Evolutionary conservation across 2,113 vertebrate genomes (phyloP).

Genomic region (Perca flavescens): DNA sequence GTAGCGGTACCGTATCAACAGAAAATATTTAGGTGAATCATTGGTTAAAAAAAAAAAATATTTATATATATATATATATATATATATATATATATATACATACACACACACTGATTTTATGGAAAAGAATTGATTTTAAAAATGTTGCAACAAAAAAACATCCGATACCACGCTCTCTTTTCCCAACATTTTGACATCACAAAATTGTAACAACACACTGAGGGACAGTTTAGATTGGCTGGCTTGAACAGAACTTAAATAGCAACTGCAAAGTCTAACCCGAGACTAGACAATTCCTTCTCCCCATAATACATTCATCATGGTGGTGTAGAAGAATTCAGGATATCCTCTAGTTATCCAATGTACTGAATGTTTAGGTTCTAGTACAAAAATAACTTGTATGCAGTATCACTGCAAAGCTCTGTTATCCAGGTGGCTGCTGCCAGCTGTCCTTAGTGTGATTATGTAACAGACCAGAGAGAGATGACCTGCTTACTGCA

Average conservation of each 20-base stretch:
- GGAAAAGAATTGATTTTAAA: too few species aligned
- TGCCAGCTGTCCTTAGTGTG: slow-evolving; percentile 38
- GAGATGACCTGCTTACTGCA: slow-evolving; percentile 54
- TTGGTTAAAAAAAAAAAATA: too few species aligned
- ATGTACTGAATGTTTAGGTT: not conserved
- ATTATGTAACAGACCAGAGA: slow-evolving; percentile 66
- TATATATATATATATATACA: too few species aligned
- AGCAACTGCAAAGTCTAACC: not conserved
- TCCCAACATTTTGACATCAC: not conserved
- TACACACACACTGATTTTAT: too few species aligned
- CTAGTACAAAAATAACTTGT: not conserved
- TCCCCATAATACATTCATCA: not conserved
- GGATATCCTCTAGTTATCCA: not conserved
- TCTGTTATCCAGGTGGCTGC: slow-evolving; percentile 37
- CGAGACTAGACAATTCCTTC: not conserved
- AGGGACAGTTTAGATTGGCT: not conserved
- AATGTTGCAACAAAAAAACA: too few species aligned
- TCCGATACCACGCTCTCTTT: not conserved
- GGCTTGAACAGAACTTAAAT: not conserved
- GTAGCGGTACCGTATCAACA: too few species aligned
- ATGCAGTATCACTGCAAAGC: not conserved
- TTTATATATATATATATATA: too few species aligned
- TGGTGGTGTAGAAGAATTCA: not conserved
- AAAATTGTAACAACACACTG: not conserved
- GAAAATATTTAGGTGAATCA: too few species aligned